Conservation (phyloP, 2,888 invertebrate species). For the Aspidiotus destructor region DNA sequence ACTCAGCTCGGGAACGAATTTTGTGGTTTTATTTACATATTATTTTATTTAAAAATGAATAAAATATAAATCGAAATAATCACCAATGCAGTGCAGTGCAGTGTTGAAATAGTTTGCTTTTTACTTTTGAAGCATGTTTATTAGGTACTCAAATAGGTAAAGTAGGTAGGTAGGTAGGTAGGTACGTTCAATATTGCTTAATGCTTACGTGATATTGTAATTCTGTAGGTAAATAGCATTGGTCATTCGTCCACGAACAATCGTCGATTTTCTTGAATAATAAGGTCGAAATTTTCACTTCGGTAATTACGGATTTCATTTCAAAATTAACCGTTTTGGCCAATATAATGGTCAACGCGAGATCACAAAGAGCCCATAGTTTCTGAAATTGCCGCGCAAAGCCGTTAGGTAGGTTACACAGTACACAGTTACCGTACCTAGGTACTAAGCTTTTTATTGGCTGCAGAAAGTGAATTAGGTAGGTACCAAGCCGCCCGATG, state of each 20-base stretch:
- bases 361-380: conserved; percentile 93
- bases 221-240: conserved; percentile 61
- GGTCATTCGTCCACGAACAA: conserved; percentile 56
- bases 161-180: no score
- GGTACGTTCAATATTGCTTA: no score
- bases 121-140: no score
- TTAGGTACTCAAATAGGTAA: no score
- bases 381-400: conserved; percentile 53
- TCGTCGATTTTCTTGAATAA: conserved; percentile 67
- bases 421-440: background rate
- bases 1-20: no score
- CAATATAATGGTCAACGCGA: conserved; percentile 82
- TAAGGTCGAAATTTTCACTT: conserved; percentile 80
- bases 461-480: background rate
- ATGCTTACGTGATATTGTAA: conserved; percentile 43
- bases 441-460: background rate
- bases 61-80: no score
- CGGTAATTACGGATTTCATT: conserved; percentile 77
- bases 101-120: no score
- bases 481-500: background rate
- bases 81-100: no score
- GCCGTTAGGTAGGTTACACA: conserved; percentile 34
- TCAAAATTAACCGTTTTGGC: conserved; percentile 80
- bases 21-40: no score
- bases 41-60: no score